phyloP scores from a whole-genome alignment of 2,797 vertebrate genomes.

The Scleropages formosus region DNA sequence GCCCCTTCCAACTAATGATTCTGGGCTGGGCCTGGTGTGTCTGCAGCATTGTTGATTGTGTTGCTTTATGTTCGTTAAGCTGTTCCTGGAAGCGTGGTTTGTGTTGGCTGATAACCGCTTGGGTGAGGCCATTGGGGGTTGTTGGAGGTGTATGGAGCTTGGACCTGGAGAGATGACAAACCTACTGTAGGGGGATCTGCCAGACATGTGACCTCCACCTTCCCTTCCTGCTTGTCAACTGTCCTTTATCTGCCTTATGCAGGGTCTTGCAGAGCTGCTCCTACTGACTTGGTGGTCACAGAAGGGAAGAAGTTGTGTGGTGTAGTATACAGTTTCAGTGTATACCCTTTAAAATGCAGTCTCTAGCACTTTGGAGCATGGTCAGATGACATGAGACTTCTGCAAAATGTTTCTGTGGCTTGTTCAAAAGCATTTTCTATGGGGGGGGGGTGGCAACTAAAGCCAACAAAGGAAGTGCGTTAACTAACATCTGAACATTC shows the following conservation, averaged over 20 bases:
- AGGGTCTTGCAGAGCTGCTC: background rate
- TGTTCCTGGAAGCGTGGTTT: conserved; percentile 58
- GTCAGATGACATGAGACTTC: too few relatives aligned
- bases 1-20: background rate
- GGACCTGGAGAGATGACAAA: background rate
- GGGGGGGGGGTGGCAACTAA: too few relatives aligned
- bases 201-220: too few relatives aligned
- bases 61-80: conserved; percentile 52
- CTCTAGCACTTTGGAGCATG: too few relatives aligned
- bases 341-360: too few relatives aligned
- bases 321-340: too few relatives aligned
- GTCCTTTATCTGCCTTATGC: background rate
- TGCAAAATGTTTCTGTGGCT: background rate
- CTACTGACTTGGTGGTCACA: too few relatives aligned
- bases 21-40: conserved; percentile 36
- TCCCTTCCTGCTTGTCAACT: background rate
- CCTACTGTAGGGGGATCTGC: too few relatives aligned
- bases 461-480: too few relatives aligned
- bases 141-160: background rate
- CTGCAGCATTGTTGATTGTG: conserved; percentile 53
- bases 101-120: conserved; percentile 57
- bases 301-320: too few relatives aligned
- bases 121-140: conserved; percentile 22
- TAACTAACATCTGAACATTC: too few relatives aligned
- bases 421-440: too few relatives aligned